phyloP scores from a whole-genome alignment of 2,888 invertebrate species.

The Mythimna impura region DNA sequence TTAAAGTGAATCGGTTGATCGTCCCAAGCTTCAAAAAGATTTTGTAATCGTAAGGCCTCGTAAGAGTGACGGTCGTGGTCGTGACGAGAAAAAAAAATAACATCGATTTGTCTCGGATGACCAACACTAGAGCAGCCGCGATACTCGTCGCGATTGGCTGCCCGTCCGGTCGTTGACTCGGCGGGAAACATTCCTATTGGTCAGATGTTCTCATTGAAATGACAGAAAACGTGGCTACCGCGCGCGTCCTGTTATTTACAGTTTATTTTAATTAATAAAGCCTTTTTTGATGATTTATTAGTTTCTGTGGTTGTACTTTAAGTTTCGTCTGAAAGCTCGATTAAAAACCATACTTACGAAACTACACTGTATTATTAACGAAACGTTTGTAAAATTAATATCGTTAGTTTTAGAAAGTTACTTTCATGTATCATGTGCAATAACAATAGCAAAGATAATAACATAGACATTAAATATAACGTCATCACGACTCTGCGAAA shows the following conservation, averaged over 20 bases:
- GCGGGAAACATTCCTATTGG: conserved; percentile 69
- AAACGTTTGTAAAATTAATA: neutral
- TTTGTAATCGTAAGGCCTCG: conserved; percentile 47
- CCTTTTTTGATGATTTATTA: conserved; percentile 29
- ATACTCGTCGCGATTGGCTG: conserved; percentile 78
- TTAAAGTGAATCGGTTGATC: conserved; percentile 20
- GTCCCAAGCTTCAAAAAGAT: conserved; percentile 9
- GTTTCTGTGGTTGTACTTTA: neutral
- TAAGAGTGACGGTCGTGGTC: conserved; percentile 72
- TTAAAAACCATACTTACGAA: neutral
- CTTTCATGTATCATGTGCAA: neutral
- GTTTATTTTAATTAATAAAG: conserved; percentile 53
- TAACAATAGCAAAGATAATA: conserved; percentile 19
- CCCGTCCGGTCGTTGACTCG: conserved; percentile 81
- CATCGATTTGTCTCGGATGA: conserved; percentile 85
- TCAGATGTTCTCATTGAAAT: conserved; percentile 53
- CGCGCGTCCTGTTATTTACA: conserved; percentile 43
- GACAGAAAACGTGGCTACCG: conserved; percentile 43
- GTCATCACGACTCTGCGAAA: conserved; percentile 35
- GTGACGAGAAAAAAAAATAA: conserved; percentile 78
- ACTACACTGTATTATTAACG: neutral
- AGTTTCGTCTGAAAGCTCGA: neutral
- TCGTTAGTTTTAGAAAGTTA: conserved; percentile 13
- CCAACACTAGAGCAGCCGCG: conserved; percentile 75
- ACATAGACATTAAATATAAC: conserved; percentile 3